phyloP scores from a whole-genome alignment of 1,140 invertebrate species.

The Pseudachorutes palmiensis region DNA sequence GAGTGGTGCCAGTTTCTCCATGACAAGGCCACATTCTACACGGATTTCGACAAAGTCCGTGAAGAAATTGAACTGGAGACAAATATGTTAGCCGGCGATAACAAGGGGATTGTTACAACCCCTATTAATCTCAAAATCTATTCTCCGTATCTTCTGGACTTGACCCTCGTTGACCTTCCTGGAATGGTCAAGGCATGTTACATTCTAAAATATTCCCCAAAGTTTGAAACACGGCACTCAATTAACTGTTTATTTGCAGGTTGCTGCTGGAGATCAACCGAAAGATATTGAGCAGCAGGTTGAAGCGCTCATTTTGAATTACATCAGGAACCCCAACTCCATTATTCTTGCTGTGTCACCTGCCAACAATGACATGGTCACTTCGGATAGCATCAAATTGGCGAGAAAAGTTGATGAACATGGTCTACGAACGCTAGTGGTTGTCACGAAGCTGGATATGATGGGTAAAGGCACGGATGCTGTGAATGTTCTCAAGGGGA shows the following conservation, averaged over 20 bases:
- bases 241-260: slow-evolving; percentile 42
- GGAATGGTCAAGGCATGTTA: slow-evolving; percentile 21
- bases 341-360: slow-evolving; percentile 72
- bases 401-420: slow-evolving; percentile 90
- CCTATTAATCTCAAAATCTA: slow-evolving; percentile 14
- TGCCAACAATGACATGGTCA: slow-evolving; percentile 94
- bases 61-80: slow-evolving; percentile 19
- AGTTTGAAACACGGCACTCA: too few species aligned
- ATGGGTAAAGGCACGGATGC: slow-evolving; percentile 98
- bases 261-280: slow-evolving; percentile 82
- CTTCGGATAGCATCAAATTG: slow-evolving; percentile 87
- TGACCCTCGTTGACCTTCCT: slow-evolving; percentile 22
- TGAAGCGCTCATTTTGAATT: slow-evolving; percentile 66
- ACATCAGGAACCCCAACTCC: slow-evolving; percentile 82
- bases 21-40: slow-evolving; percentile 77
- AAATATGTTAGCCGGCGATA: not conserved
- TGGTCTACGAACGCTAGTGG: slow-evolving; percentile 86
- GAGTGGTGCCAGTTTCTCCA: slow-evolving; percentile 70
- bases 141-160: slow-evolving; percentile 9
- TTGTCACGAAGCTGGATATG: slow-evolving; percentile 97
- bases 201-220: too few species aligned
- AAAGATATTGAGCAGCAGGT: slow-evolving; percentile 84
- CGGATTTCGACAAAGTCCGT: slow-evolving; percentile 78
- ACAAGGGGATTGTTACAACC: not conserved
- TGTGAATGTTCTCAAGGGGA: slow-evolving; percentile 92